These are phyloP conservation scores for Daktulosphaira vitifoliae DNA, from an alignment of 1,140 invertebrate genomes.

Conservation along the genomic window DNA sequence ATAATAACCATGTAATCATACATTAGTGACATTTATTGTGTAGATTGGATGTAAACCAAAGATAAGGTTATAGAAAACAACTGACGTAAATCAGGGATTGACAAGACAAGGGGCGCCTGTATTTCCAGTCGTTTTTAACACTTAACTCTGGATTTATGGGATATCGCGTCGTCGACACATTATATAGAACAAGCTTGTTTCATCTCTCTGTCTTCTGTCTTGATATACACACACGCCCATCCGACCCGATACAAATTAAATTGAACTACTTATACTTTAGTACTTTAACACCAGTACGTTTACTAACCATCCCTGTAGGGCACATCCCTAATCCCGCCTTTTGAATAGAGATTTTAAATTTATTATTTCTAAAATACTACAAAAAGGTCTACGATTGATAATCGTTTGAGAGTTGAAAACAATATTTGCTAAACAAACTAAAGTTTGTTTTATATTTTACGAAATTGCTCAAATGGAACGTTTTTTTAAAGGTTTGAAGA, in stretches of 20 bases:
- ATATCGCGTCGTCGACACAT: constrained; percentile 26
- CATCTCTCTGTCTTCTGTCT: background rate
- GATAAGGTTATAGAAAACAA: background rate
- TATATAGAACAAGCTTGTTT: background rate
- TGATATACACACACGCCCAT: constrained; percentile 11
- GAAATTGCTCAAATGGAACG: too few species aligned
- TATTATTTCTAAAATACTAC: background rate
- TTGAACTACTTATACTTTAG: constrained; percentile 23
- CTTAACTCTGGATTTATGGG: constrained; percentile 29
- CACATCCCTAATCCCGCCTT: background rate
- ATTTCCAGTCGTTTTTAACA: constrained; percentile 31
- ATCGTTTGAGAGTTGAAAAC: background rate
- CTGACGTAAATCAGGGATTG: constrained; percentile 30
- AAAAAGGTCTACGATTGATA: constrained; percentile 12
- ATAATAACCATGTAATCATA: background rate
- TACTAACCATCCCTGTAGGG: background rate
- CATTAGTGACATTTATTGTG: constrained; percentile 10
- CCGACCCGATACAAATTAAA: constrained; percentile 23
- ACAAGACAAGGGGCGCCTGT: constrained; percentile 32
- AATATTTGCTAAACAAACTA: too few species aligned
- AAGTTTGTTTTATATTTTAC: too few species aligned
- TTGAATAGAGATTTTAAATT: constrained; percentile 7
- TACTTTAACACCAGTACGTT: constrained; percentile 6
- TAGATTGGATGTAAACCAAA: background rate
- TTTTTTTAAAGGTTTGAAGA: too few species aligned